phyloP scores from a whole-genome alignment of 2,797 vertebrate species.

The Paramormyrops hopkinsi region DNA sequence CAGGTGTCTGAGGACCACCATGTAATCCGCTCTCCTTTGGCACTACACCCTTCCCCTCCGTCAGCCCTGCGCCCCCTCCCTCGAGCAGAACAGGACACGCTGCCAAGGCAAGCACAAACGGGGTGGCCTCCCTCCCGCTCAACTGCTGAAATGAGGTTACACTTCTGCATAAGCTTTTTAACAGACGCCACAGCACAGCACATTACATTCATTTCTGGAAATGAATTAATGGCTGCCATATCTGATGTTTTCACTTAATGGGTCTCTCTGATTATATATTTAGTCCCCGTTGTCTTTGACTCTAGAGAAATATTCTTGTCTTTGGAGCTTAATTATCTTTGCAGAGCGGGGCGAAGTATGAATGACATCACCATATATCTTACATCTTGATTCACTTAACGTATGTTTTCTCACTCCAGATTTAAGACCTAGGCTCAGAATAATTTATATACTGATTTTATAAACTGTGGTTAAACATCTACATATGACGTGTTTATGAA shows the following conservation, averaged over 20 bases:
- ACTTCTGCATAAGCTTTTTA: not conserved
- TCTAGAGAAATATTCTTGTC: not conserved
- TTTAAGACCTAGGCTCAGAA: not conserved
- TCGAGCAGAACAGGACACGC: not conserved
- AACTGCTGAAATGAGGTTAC: not conserved
- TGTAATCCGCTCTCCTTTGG: not conserved
- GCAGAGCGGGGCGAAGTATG: not conserved
- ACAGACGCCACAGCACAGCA: not conserved
- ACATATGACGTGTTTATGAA: not conserved
- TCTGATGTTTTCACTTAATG: not conserved
- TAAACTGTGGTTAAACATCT: not conserved
- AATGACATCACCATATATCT: slow-evolving; percentile 16
- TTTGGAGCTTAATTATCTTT: not conserved
- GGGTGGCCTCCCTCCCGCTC: not conserved
- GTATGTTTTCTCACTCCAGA: slow-evolving; percentile 13
- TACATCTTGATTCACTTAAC: slow-evolving; percentile 17
- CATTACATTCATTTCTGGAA: not conserved
- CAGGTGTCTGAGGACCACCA: slow-evolving; percentile 18
- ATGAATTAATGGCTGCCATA: not conserved
- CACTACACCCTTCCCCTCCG: not conserved
- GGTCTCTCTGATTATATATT: not conserved
- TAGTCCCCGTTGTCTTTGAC: not conserved
- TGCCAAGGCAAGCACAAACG: not conserved
- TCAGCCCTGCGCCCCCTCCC: not conserved
- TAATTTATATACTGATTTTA: not conserved